A percentile compares a stretch with the other conserved stretches of the same genome.
Conservation (phyloP, 2,113 vertebrate genomes). For the Poicephalus gulielmi region DNA sequence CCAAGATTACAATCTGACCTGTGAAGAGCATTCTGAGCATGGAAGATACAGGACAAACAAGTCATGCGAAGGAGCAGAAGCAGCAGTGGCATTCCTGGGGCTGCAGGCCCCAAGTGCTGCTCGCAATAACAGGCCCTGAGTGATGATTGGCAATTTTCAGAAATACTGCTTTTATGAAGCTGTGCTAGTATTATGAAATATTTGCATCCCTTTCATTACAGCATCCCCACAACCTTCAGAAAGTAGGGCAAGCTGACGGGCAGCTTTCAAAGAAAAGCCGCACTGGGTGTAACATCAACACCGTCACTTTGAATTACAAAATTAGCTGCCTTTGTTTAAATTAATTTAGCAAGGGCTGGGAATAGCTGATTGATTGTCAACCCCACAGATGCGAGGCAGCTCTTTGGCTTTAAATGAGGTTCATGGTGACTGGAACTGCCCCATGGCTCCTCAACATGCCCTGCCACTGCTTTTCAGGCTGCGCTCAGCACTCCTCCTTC, state of each 20-base stretch:
- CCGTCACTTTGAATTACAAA: constrained; percentile 14
- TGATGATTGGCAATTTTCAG: neutral
- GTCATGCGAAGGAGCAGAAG: neutral
- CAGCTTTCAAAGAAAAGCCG: neutral
- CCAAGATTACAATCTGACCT: constrained; percentile 34
- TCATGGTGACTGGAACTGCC: neutral
- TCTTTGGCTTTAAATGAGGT: neutral
- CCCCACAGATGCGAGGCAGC: neutral
- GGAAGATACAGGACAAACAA: constrained; percentile 36
- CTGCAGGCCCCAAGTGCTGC: neutral
- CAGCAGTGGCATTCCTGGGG: accelerated
- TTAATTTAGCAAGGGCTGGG: neutral
- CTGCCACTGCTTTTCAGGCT: neutral
- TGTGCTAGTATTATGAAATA: constrained; percentile 9
- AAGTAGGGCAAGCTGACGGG: constrained; percentile 26
- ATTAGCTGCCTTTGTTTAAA: constrained; percentile 27
- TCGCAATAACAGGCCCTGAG: neutral
- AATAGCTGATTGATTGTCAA: neutral
- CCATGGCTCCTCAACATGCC: accelerated
- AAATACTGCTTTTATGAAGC: neutral
- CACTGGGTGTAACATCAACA: neutral
- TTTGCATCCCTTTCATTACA: constrained; percentile 42
- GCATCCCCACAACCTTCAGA: neutral
- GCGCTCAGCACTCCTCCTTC: neutral
- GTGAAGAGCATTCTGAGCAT: neutral